Conservation (phyloP, 1,140 invertebrate species). For the Pseudomyrmex cubaensis region DNA sequence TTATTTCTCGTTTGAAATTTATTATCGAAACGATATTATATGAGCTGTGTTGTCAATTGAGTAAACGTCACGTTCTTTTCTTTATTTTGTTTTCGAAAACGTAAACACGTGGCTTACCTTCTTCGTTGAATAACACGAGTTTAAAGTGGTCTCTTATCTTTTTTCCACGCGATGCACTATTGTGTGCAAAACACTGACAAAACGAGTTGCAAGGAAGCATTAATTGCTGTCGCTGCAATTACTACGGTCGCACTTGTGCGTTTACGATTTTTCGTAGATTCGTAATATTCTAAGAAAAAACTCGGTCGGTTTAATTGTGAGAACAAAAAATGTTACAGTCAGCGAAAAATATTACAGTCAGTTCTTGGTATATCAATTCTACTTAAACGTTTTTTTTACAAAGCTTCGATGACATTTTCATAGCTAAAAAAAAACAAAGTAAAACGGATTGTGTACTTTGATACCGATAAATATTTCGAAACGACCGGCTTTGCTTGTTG, state of each 20-base stretch:
- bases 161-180: neutral
- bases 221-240: constrained; percentile 28
- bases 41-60: too few relatives aligned
- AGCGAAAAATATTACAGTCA: neutral
- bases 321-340: constrained; percentile 14
- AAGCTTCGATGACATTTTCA: neutral
- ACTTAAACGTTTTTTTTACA: neutral
- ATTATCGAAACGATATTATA: too few relatives aligned
- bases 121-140: neutral
- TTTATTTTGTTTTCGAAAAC: too few relatives aligned
- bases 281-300: constrained; percentile 16
- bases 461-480: constrained; percentile 11
- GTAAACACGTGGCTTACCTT: too few relatives aligned
- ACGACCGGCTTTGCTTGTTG: neutral
- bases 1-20: too few relatives aligned
- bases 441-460: neutral
- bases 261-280: constrained; percentile 3
- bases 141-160: neutral
- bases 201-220: constrained; percentile 11
- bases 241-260: neutral
- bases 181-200: constrained; percentile 2
- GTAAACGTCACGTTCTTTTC: too few relatives aligned
- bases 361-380: constrained; percentile 2
- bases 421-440: neutral
- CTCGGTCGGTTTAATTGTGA: neutral